Percentiles rank a stretch among this genome's conserved stretches.
Conservation (phyloP, 2,797 vertebrate species). For the Pachyuromys duprasi region DNA sequence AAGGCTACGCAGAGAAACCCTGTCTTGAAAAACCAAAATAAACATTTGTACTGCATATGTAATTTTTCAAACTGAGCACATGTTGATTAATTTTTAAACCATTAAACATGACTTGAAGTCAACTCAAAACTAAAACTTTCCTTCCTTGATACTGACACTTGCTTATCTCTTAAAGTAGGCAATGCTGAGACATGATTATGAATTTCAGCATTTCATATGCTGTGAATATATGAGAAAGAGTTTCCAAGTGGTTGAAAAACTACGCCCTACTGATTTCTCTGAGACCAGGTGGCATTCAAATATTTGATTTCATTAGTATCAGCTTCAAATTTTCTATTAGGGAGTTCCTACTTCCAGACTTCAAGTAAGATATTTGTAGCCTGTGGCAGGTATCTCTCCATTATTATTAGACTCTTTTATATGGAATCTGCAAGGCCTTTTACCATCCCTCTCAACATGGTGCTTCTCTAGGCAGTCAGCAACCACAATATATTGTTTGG, state of each 20-base stretch:
- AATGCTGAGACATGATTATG: conserved; percentile 31
- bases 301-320: conserved; percentile 59
- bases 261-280: conserved; percentile 48
- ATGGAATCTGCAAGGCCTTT: conserved; percentile 43
- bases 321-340: conserved; percentile 57
- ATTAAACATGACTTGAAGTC: conserved; percentile 64
- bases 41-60: conserved; percentile 27
- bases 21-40: too few species aligned
- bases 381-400: conserved; percentile 42
- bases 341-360: conserved; percentile 26
- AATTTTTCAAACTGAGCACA: conserved; percentile 62
- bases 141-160: conserved; percentile 2
- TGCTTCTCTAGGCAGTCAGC: conserved; percentile 20
- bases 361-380: conserved; percentile 31
- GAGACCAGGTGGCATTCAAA: not conserved
- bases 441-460: conserved; percentile 10
- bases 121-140: conserved; percentile 67
- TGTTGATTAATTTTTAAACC: conserved; percentile 73
- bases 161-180: conserved; percentile 43
- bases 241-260: conserved; percentile 42
- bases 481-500: conserved; percentile 29
- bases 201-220: conserved; percentile 47
- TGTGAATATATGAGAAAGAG: not conserved
- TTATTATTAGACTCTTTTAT: conserved; percentile 20
- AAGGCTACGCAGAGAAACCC: too few species aligned